Evolutionary conservation across 2,888 invertebrate genomes (phyloP), one percentile per base, ranked within the genome.

Genomic region (Dasysyrphus tricinctus): DNA sequence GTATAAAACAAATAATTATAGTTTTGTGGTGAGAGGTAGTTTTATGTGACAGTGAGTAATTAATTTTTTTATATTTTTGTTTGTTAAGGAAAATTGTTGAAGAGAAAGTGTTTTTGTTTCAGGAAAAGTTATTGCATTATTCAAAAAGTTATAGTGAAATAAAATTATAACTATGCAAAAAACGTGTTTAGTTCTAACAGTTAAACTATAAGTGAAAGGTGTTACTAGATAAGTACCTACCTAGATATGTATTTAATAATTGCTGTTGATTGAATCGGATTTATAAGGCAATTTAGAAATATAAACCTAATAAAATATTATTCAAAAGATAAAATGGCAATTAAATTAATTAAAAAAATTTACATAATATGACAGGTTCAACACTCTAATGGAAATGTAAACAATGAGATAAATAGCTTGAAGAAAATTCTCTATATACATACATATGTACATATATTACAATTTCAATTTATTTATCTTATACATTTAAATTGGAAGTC

Each of bases 21-120:
- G 34, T 49, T 49, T 32, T 19, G 65, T 34, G 65, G 65, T 67
- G 19, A 67, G 34, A 37, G 7, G 34, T 34, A 16, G 19, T 49
- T 67, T 49, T 34, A 49, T 34, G 49, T 49, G 32, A 49, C 47
- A 47, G 44, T 44, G 24, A 65, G n/a, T 47, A 12, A 24, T 24
- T 63, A 7, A 61, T 61, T 65, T 47, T 24, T 24, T 24, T 24
- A 24, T 2, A 5, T 65, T 47, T 47, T 29, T 29, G n/a, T n/a
- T n/a, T n/a, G 16, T 3, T 7, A 47, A 29, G 9, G 19, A 49
- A 14, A 67, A 67, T 67, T 16, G 14, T 44, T 29, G 5, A 49
- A 34, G 65, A 67, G 65, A 67, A 67, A 67, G 65, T 67, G 65
- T 67, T 67, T 49, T 49, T 49, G 34, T 47, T 65, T 47, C 29